Conservation (phyloP, 2,888 invertebrate species). For the Chymomyza caudatula region DNA sequence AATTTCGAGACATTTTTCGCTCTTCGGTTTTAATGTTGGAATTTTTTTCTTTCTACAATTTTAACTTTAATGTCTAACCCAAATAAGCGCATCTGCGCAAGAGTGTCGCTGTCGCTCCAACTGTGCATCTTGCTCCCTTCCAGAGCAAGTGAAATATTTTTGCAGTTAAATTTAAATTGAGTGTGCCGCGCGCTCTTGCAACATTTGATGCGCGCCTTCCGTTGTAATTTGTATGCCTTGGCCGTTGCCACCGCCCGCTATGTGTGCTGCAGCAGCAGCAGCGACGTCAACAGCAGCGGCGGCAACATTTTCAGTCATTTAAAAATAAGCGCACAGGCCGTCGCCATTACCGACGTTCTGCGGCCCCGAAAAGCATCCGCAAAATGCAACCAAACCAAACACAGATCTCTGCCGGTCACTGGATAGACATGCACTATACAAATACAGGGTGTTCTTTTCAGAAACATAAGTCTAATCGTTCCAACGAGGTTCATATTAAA, state of each 20-base stretch:
- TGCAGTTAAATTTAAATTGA: constrained; percentile 72
- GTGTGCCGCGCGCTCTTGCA: constrained; percentile 58
- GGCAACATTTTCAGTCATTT: constrained; percentile 62
- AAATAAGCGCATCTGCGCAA: not conserved
- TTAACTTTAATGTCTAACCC: not conserved
- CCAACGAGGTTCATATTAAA: too few relatives aligned
- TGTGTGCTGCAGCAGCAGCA: constrained; percentile 34
- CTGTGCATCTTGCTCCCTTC: not conserved
- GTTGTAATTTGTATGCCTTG: constrained; percentile 45
- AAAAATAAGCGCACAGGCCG: constrained; percentile 65
- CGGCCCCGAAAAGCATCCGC: constrained; percentile 72
- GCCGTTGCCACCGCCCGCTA: constrained; percentile 37
- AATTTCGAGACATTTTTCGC: not conserved
- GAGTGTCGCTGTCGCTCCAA: not conserved
- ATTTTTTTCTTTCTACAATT: not conserved
- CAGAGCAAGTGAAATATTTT: constrained; percentile 61
- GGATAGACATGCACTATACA: constrained; percentile 39
- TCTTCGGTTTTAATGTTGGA: too few relatives aligned
- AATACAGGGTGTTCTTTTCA: not conserved
- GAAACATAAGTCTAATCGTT: not conserved
- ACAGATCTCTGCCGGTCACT: constrained; percentile 27
- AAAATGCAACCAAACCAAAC: constrained; percentile 25
- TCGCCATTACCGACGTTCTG: constrained; percentile 41
- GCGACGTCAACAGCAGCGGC: constrained; percentile 14
- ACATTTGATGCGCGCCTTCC: constrained; percentile 58